These are phyloP conservation scores for Caenorhabditis sp. DNA, from an alignment of 2,888 invertebrate species.

Conservation along the genomic window DNA sequence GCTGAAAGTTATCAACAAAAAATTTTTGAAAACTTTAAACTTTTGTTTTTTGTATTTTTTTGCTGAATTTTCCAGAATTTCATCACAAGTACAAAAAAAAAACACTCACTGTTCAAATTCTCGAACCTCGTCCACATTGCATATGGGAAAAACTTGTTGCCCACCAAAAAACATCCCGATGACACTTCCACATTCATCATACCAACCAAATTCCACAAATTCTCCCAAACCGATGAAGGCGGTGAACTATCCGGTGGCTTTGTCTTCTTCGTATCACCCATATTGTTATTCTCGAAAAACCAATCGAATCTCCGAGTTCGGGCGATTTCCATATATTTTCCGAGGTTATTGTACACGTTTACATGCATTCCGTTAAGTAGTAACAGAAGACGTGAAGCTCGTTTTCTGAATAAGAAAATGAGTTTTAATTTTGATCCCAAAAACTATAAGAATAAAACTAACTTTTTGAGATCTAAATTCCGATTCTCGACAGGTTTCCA, in stretches of 20 bases:
- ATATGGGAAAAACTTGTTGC: constrained; percentile 91
- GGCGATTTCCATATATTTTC: constrained; percentile 58
- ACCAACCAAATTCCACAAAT: constrained; percentile 64
- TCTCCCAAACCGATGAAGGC: constrained; percentile 50
- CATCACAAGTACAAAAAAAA: too few relatives aligned
- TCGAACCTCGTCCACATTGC: constrained; percentile 87
- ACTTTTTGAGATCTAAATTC: constrained; percentile 35
- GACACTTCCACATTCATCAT: constrained; percentile 80
- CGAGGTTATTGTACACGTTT: constrained; percentile 73
- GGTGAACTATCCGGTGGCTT: constrained; percentile 39
- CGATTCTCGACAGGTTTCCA: constrained; percentile 83
- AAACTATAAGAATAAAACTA: neutral
- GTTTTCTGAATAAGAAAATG: constrained; percentile 74
- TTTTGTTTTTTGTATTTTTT: too few relatives aligned
- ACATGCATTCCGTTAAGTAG: constrained; percentile 88
- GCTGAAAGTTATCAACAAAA: too few relatives aligned
- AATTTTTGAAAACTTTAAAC: too few relatives aligned
- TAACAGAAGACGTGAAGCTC: constrained; percentile 76
- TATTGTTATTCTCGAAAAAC: constrained; percentile 39
- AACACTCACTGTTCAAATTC: constrained; percentile 87
- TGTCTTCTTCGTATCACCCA: constrained; percentile 27
- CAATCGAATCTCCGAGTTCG: constrained; percentile 39
- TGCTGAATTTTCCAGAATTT: too few relatives aligned
- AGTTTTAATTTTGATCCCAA: neutral
- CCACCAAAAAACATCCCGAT: constrained; percentile 90